Base-by-base conservation (phyloP, 2,888 invertebrate genomes). In the Punctoribates punctum region DNA sequence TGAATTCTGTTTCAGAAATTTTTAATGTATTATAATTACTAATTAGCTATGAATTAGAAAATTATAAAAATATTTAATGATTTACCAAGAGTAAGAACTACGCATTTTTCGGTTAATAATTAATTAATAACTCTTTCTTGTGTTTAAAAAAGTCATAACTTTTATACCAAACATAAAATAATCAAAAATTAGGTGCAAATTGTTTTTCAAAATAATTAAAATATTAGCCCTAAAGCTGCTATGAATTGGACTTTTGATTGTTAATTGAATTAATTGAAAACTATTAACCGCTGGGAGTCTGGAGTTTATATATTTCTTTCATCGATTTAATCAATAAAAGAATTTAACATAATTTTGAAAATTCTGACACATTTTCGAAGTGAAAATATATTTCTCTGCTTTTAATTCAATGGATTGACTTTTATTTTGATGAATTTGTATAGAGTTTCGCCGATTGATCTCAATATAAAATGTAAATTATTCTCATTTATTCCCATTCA, bases 391-490 rank as follows among this genome's bases (percentile, higher is more conserved):
- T 34, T 34, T 34, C 34, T 34, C 34, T 34, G 3, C 4, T 34
- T 34, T 34, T 34, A 5, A 34, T 5, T 34, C 34, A 34, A 34
- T 34, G 3, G 34, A 34, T 34, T 34, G 34, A 34, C 65, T n/a
- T 65, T 65, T 38, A 34, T 29, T 65, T 65, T 65, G 65, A 65
- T 65, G 29, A 65, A 65, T 65, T 17, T 15, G 17, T 65, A n/a
- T 34, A 23, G 13, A 15, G 46, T 48, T 48, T 62, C 1, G 25
- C 6, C 25, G 1, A 62, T n/a, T 62, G 9, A n/a, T 70, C 42
- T 23, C 38, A 70, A 70, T 46, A 70, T 46, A n/a, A 70, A 70
- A 70, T 46, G 42, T 46, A n/a, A 70, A 70, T 70, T 70, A 46
- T 70, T 34, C 23, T 70, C 38, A 42, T 70, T 34, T 25, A 11